Conservation (phyloP, 2,113 vertebrate species). For the Brachyhypopomus gauderio region DNA sequence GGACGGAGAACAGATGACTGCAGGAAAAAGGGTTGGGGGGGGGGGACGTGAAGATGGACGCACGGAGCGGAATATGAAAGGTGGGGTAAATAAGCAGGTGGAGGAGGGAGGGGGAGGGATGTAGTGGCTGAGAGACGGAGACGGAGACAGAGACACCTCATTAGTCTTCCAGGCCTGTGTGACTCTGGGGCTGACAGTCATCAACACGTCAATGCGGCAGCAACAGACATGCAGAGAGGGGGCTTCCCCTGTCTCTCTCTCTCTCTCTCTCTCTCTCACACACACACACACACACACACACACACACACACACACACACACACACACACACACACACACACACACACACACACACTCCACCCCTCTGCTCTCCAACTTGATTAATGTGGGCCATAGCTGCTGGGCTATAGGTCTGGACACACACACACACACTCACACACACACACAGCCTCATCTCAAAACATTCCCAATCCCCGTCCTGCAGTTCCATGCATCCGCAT, state of each 20-base stretch:
- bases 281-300: background rate
- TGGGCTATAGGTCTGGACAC: slow-evolving; percentile 62
- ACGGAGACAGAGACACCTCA: slow-evolving; percentile 61
- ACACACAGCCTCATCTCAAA: slow-evolving; percentile 36
- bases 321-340: slow-evolving; percentile 22
- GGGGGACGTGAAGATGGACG: slow-evolving; percentile 26
- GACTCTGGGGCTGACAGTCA: slow-evolving; percentile 45
- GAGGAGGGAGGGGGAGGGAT: background rate
- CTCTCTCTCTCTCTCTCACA: too few species aligned
- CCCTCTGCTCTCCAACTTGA: slow-evolving; percentile 59
- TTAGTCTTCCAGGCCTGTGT: slow-evolving; percentile 58
- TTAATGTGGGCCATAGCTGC: slow-evolving; percentile 73
- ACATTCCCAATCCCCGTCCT: slow-evolving; percentile 11
- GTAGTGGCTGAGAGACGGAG: slow-evolving; percentile 56
- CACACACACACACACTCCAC: slow-evolving; percentile 4
- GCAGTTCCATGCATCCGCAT: background rate
- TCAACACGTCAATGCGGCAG: slow-evolving; percentile 57
- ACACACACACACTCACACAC: slow-evolving; percentile 6
- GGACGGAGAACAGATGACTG: slow-evolving; percentile 70
- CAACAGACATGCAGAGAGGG: slow-evolving; percentile 59
- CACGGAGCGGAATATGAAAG: slow-evolving; percentile 67
- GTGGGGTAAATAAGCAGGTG: slow-evolving; percentile 70
- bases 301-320: too few species aligned
- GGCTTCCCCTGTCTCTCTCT: slow-evolving; percentile 43
- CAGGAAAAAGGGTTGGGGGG: slow-evolving; percentile 49